Percentiles rank a stretch among this genome's conserved stretches.
These are phyloP conservation scores for Eledona agricola DNA, from an alignment of 2,888 invertebrate genomes.

Conservation along the genomic window DNA sequence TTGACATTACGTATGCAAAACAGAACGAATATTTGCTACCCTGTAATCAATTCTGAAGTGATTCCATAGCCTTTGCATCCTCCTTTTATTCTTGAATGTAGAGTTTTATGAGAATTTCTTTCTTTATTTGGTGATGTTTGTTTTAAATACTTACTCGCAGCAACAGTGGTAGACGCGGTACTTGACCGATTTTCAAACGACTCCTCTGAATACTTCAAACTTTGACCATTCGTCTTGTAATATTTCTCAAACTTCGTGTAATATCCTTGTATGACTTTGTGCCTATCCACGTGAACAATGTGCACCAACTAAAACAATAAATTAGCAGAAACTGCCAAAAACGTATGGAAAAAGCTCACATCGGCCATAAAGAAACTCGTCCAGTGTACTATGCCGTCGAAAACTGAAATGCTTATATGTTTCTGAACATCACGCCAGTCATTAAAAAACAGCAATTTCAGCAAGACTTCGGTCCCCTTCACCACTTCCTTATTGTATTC, in stretches of 20 bases:
- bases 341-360: too few relatives aligned
- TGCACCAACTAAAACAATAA: slow-evolving; percentile 23
- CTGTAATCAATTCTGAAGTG: too few relatives aligned
- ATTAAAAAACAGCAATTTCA: slow-evolving; percentile 31
- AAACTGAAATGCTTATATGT: slow-evolving; percentile 25
- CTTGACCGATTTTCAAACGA: too few relatives aligned
- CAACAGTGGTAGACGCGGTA: too few relatives aligned
- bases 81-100: too few relatives aligned
- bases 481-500: slow-evolving; percentile 31
- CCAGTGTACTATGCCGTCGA: slow-evolving; percentile 35
- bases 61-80: too few relatives aligned
- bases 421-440: slow-evolving; percentile 29
- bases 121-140: too few relatives aligned
- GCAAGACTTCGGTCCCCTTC: slow-evolving; percentile 9
- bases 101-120: too few relatives aligned
- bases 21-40: too few relatives aligned
- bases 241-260: slow-evolving; percentile 17
- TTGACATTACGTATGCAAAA: too few relatives aligned
- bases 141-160: too few relatives aligned
- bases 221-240: slow-evolving; percentile 19
- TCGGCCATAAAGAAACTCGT: slow-evolving; percentile 31
- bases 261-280: slow-evolving; percentile 9
- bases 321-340: slow-evolving; percentile 1
- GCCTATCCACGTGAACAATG: slow-evolving; percentile 22
- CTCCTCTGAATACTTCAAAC: slow-evolving; percentile 17